A percentile compares a stretch with the other conserved stretches of the same genome.
These are phyloP conservation scores for Hanleya hanleyi DNA, from an alignment of 2,888 invertebrate genomes.

Conservation along the genomic window DNA sequence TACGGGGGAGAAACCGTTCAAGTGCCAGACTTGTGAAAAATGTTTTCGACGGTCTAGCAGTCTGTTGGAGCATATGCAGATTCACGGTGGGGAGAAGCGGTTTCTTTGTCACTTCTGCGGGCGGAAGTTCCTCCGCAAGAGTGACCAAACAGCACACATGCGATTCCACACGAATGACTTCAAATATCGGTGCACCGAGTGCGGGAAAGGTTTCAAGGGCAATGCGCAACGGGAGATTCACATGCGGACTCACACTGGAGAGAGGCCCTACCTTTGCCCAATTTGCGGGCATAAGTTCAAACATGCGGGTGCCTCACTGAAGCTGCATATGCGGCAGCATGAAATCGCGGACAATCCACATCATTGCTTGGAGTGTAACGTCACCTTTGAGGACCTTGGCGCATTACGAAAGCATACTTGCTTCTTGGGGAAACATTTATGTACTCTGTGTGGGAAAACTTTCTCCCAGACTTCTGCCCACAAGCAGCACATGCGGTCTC, in stretches of 20 bases:
- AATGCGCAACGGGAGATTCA: not conserved
- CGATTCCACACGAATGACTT: conserved; percentile 2
- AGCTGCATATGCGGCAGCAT: not conserved
- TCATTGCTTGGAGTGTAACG: not conserved
- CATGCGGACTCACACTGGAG: not conserved
- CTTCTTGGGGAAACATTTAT: not conserved
- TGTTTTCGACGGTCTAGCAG: not conserved
- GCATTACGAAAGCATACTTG: not conserved
- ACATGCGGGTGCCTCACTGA: not conserved
- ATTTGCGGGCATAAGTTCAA: not conserved
- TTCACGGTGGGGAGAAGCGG: not conserved
- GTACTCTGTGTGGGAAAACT: not conserved
- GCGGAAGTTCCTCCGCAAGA: not conserved
- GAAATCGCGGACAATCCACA: not conserved
- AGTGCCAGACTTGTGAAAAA: not conserved
- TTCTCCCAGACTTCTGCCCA: not conserved
- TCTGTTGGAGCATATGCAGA: not conserved
- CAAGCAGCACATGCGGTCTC: not conserved
- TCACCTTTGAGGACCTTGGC: not conserved
- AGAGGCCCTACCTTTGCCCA: not conserved
- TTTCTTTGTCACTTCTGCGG: not conserved
- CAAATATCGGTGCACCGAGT: not conserved
- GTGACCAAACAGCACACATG: not conserved
- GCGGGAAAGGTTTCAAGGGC: not conserved
- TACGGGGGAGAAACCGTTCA: not conserved